A percentile compares a stretch with the other conserved stretches of the same genome.
These are phyloP conservation scores for Sebastes oblongus DNA, from an alignment of 2,797 vertebrate genomes.

Conservation along the genomic window DNA sequence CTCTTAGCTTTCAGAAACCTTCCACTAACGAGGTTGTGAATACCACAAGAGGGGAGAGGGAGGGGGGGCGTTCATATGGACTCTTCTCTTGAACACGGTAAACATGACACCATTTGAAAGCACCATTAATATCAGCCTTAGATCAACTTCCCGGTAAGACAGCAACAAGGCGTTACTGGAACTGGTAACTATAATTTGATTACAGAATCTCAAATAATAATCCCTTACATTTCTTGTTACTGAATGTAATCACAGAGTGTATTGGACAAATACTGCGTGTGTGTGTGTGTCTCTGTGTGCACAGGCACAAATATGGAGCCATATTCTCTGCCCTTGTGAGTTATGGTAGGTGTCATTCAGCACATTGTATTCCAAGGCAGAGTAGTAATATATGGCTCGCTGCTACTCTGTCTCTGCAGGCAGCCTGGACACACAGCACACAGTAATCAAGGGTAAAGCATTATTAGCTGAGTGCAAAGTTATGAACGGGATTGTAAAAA, in stretches of 20 bases:
- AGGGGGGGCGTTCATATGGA: too few relatives aligned
- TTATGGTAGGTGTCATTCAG: conserved; percentile 42
- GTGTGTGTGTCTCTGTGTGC: neutral
- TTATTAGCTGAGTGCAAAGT: conserved; percentile 13
- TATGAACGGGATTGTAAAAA: conserved; percentile 15
- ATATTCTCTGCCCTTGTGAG: conserved; percentile 34
- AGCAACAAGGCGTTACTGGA: neutral
- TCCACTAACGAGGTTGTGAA: too few relatives aligned
- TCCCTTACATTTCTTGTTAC: neutral
- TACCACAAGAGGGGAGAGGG: too few relatives aligned
- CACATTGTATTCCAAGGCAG: conserved; percentile 34
- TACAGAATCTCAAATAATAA: neutral
- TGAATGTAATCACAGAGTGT: neutral
- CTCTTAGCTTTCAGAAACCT: too few relatives aligned
- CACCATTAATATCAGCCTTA: neutral
- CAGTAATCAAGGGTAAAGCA: conserved; percentile 27
- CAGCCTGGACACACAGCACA: conserved; percentile 13
- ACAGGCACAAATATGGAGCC: neutral
- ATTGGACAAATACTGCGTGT: neutral
- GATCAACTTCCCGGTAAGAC: neutral
- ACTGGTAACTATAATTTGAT: neutral
- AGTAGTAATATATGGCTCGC: conserved; percentile 33
- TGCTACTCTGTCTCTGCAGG: conserved; percentile 16
- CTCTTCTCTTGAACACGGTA: too few relatives aligned
- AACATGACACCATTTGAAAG: too few relatives aligned